Evolutionary conservation across 2,113 vertebrate species (phyloP), one percentile per base, ranked within the genome.

Genomic region (Istiophorus platypterus): DNA sequence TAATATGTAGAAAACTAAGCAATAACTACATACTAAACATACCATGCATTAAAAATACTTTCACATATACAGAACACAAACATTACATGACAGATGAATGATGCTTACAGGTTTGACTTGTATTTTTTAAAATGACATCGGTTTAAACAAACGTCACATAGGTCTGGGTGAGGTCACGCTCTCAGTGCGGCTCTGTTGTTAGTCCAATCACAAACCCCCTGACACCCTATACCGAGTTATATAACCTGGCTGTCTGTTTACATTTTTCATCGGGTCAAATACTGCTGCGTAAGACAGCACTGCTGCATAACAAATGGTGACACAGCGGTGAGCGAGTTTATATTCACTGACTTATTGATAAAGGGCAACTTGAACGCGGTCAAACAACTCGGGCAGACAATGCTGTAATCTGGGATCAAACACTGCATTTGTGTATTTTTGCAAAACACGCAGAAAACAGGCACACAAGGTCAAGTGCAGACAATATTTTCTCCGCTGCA

Each of bases 261-360:
- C 88, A 93, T 91, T 85, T 91, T 88, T 92, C 88, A 89, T 88
- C 86, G 75, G 80, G 86, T 91, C 89, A 89, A 91, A 93, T 62
- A 77, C 78, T 87, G 84, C 89, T 88, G 82, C 9, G 69, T 80
- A 81, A 85, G 78, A 88, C 78, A 76, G 65, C 14, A 12, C 71
- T 85, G 83, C 87, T 39, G 76, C 85, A 63, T 42, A 76, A 82
- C 45, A 56, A 22, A 1, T 1, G 18, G 45, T 18, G 68, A 70
- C 31, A 42, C 63, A 9, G 22, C 72, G 62, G 34, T 0, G 52
- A 61, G 58, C 6, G 15, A 57, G 64, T 73, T 76, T 61, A 56
- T 52, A 78, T 67, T 14, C 45, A 88, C 24, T 29, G 56, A 77
- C 66, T 75, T 82, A 78, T 62, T 66, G 51, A 81, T 67, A 34